These are phyloP conservation scores for Halictus ligatus DNA, from an alignment of 2,888 invertebrate genomes.

Conservation along the genomic window DNA sequence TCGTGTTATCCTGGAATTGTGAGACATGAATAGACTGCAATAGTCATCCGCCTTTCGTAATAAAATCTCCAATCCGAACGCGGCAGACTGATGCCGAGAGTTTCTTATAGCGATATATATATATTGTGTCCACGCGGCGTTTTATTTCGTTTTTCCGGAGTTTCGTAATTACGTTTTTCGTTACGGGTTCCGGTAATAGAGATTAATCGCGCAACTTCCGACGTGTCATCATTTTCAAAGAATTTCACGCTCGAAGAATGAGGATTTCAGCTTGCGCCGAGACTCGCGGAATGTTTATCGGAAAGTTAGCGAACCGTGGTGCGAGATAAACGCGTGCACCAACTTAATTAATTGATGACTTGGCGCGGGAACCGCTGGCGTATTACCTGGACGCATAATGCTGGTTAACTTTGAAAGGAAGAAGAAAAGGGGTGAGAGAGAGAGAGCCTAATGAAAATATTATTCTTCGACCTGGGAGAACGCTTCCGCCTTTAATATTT, in stretches of 20 bases:
- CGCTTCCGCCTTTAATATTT: background rate
- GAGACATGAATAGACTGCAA: background rate
- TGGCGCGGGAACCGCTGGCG: slow-evolving; percentile 33
- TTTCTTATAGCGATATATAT: background rate
- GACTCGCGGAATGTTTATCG: background rate
- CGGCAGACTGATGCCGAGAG: background rate
- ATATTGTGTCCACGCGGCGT: background rate
- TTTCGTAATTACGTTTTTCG: background rate
- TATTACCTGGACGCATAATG: background rate
- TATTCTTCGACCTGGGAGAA: background rate
- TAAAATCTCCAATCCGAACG: background rate
- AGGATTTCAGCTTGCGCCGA: background rate
- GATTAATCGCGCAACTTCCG: slow-evolving; percentile 2
- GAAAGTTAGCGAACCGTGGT: slow-evolving; percentile 44
- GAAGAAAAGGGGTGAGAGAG: slow-evolving; percentile 2
- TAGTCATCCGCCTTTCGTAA: background rate
- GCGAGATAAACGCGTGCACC: slow-evolving; percentile 71
- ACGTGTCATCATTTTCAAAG: background rate
- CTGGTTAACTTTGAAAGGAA: background rate
- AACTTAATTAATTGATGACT: slow-evolving; percentile 68
- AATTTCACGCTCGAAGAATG: background rate
- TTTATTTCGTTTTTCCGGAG: background rate
- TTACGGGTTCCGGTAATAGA: background rate
- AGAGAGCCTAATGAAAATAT: background rate
- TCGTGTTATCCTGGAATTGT: background rate